Conservation (phyloP, 2,113 vertebrate genomes). For the Rhinolophus sinicus region DNA sequence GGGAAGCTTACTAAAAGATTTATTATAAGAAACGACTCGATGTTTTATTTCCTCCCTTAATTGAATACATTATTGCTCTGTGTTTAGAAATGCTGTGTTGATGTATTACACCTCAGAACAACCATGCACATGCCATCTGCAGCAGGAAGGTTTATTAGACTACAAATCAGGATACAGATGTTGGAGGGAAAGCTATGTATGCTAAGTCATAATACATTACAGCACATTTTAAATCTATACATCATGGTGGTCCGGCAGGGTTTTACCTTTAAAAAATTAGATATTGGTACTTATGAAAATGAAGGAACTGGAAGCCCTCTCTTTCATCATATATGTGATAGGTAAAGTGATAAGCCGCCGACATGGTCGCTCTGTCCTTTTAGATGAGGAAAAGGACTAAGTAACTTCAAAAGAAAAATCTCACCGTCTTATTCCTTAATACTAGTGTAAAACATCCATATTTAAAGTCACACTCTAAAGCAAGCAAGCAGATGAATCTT, state of each 20-base stretch:
- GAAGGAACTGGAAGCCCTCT: conserved; percentile 61
- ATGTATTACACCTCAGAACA: conserved; percentile 84
- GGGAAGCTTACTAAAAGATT: conserved; percentile 86
- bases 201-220: conserved; percentile 78
- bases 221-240: conserved; percentile 80
- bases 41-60: conserved; percentile 87
- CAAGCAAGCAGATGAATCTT: conserved; percentile 49
- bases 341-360: conserved; percentile 18
- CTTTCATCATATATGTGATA: conserved; percentile 29
- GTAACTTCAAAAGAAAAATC: conserved; percentile 72
- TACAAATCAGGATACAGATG: conserved; percentile 86
- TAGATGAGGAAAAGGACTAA: conserved; percentile 52
- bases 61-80: conserved; percentile 88
- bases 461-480: conserved; percentile 56
- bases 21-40: conserved; percentile 83
- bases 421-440: conserved; percentile 34
- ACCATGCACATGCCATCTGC: conserved; percentile 79
- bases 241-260: conserved; percentile 63
- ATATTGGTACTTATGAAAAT: conserved; percentile 72
- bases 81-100: conserved; percentile 85
- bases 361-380: conserved; percentile 24
- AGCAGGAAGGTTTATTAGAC: conserved; percentile 81
- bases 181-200: conserved; percentile 76
- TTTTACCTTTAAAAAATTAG: conserved; percentile 73
- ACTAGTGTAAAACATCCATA: conserved; percentile 39